phyloP scores from a whole-genome alignment of 2,113 vertebrate species.

The Anoplopoma fimbria region DNA sequence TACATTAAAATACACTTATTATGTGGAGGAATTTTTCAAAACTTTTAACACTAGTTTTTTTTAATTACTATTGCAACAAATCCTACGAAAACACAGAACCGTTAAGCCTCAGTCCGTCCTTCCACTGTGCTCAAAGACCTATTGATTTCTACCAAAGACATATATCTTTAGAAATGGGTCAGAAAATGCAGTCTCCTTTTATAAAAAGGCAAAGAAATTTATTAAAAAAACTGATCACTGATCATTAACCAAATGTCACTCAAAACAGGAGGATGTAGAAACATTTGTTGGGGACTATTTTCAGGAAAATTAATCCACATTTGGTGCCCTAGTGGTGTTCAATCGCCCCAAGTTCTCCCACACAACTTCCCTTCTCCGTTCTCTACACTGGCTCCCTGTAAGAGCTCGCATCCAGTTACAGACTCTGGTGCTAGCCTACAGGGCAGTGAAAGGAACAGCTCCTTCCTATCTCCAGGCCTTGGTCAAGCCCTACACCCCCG shows the following conservation, averaged over 20 bases:
- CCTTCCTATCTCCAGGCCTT: too few relatives aligned
- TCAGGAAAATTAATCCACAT: background rate
- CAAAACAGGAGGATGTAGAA: background rate
- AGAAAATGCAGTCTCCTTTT: background rate
- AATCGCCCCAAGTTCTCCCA: too few relatives aligned
- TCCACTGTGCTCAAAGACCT: background rate
- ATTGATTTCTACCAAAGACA: background rate
- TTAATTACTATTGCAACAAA: background rate
- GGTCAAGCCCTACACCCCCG: too few relatives aligned
- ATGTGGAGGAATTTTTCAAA: too few relatives aligned
- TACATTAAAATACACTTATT: too few relatives aligned
- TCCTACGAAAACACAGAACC: background rate
- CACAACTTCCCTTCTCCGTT: too few relatives aligned
- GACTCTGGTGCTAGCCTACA: too few relatives aligned
- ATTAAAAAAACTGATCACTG: background rate
- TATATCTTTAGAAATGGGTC: background rate
- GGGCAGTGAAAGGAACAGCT: too few relatives aligned
- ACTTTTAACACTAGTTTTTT: background rate
- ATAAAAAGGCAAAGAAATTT: background rate
- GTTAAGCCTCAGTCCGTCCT: background rate
- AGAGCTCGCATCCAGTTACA: too few relatives aligned
- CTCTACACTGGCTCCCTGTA: too few relatives aligned
- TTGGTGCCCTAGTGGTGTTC: background rate
- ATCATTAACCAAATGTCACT: background rate
- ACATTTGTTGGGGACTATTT: background rate